Base-by-base conservation (phyloP, 2,888 invertebrate genomes). In the Callimorpha dominula region DNA sequence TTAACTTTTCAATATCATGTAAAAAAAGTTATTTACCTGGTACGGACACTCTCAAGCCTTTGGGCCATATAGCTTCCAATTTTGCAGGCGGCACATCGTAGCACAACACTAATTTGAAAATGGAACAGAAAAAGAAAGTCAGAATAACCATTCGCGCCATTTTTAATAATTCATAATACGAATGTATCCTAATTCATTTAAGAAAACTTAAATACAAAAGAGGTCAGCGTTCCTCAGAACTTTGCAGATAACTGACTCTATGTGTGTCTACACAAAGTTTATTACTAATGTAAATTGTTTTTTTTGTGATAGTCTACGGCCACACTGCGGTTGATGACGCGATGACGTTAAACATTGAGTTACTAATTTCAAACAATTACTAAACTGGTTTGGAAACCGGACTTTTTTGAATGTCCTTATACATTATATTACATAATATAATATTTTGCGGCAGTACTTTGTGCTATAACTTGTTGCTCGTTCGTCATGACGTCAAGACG, bases 41-140 rank as follows among this genome's bases (percentile, higher is more conserved):
- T 79, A 97, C 92, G 0, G 97, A 97, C 9, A 97, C 96, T 57
- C 96, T 92, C 0, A 97, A 85, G 78, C 97, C 97, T 88, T 88
- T 95, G 0, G 97, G 97, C 78, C 92, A 91, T 17, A 96, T 93
- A 0, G 96, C 96, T 86, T 97, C 96, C 17, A 97, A 90, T 65
- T 89, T 95, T 0, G 97, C 96, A 0, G 89, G 88, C 0, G 96
- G 96, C 15, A 96, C 94, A 71, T 91, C 89, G 76, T 91, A 92
- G 68, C 88, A 82, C 57, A 63, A 70, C 42, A 83, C 86, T 17
- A 66, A 65, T 79, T 77, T 78, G 31, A 82, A 73, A 78, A 65
- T 43, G 43, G 78, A 62, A 72, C 73, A 74, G 49, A 40, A 72
- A 72, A 72, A 79, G 12, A 80, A 68, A 68, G 77, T 77, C 62